A percentile compares a stretch with the other conserved stretches of the same genome.
Evolutionary conservation across 1,140 invertebrate genomes (phyloP).

Genomic region (Calliphora vicina): DNA sequence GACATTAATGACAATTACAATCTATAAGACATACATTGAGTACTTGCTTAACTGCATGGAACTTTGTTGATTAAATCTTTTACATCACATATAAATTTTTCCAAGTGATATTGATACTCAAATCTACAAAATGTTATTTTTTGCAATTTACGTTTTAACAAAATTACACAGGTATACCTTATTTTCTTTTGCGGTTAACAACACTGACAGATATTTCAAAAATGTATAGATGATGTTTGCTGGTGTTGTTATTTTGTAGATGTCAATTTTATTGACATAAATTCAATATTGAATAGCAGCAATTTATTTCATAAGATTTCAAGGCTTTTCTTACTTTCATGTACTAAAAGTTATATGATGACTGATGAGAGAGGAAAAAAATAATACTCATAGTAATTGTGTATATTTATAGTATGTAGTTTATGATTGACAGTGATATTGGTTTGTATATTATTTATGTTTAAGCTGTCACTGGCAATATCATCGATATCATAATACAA

Average conservation of each 20-base stretch:
- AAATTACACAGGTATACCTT: no score
- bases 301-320: constrained; percentile 6
- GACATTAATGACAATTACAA: no score
- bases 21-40: no score
- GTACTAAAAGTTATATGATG: background rate
- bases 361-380: background rate
- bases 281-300: constrained; percentile 12
- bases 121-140: no score
- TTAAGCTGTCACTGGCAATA: background rate
- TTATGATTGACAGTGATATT: background rate
- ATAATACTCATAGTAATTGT: background rate
- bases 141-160: no score
- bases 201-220: background rate
- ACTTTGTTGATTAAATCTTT: no score
- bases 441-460: background rate
- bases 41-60: no score
- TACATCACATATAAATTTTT: no score
- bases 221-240: background rate
- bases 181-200: background rate
- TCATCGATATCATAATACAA: background rate
- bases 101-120: no score
- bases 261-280: constrained; percentile 23
- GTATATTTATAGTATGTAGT: no score
- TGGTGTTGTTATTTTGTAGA: background rate
- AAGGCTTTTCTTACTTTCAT: background rate